These are phyloP conservation scores for Scaptomyza montana DNA, from an alignment of 1,140 invertebrate species.

Conservation along the genomic window DNA sequence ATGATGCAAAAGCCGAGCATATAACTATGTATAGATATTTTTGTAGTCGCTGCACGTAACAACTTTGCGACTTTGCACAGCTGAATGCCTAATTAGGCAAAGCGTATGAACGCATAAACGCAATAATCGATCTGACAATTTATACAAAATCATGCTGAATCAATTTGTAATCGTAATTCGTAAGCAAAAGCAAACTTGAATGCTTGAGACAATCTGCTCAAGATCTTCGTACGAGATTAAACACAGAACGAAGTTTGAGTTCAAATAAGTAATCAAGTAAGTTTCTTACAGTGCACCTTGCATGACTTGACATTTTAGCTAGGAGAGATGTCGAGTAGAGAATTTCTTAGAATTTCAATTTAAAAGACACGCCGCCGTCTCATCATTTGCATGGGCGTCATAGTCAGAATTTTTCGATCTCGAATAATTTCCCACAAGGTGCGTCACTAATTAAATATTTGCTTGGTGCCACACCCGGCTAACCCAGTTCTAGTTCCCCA, in stretches of 20 bases:
- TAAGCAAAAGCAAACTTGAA: not conserved
- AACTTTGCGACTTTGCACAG: conserved; percentile 3
- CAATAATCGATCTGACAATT: conserved; percentile 43
- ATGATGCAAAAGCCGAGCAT: conserved; percentile 12
- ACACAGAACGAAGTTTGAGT: not conserved
- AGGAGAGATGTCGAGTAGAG: not conserved
- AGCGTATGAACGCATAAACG: conserved; percentile 31
- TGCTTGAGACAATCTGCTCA: no score
- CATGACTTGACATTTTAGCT: conserved; percentile 22
- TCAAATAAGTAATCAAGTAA: no score
- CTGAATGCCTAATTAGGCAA: conserved; percentile 47
- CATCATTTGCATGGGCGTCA: conserved; percentile 44
- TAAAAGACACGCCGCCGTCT: conserved; percentile 24
- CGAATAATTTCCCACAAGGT: conserved; percentile 67
- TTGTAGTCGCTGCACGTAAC: conserved; percentile 34
- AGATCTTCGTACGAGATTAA: no score
- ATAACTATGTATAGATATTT: conserved; percentile 4
- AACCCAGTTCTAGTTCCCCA: conserved; percentile 65
- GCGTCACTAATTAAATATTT: conserved; percentile 77
- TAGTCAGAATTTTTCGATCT: not conserved
- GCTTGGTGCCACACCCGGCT: conserved; percentile 54
- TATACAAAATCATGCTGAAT: conserved; percentile 52
- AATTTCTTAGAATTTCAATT: conserved; percentile 36
- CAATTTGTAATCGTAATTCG: conserved; percentile 35
- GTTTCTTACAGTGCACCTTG: not conserved